Evolutionary conservation across 2,797 vertebrate genomes (phyloP).

Genomic region (Pseudochirops cupreus): DNA sequence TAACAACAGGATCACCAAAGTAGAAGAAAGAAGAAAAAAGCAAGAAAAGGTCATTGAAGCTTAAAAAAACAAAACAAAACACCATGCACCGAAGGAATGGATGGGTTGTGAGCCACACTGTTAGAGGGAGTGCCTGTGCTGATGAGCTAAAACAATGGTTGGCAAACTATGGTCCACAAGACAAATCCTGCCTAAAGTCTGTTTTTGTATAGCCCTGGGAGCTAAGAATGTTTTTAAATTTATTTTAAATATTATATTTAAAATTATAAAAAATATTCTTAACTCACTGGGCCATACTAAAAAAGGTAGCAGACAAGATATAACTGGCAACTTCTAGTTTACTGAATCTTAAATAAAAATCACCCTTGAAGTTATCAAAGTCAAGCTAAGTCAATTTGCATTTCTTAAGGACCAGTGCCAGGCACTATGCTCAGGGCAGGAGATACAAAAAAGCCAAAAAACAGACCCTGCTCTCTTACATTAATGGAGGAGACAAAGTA

Average conservation of each 20-base stretch:
- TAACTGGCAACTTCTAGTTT: not conserved
- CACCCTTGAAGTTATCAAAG: not conserved
- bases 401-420: not conserved
- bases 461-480: not conserved
- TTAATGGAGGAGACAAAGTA: not conserved
- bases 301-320: not conserved
- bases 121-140: not conserved
- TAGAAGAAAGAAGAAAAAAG: not conserved
- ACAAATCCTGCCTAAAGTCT: not conserved
- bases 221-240: not conserved
- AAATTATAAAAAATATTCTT: not conserved
- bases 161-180: not conserved
- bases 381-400: not conserved
- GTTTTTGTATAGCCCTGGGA: not conserved
- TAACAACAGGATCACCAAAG: not conserved
- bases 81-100: not conserved
- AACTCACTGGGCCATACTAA: not conserved
- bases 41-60: not conserved
- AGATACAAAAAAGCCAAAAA: not conserved
- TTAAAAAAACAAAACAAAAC: not conserved
- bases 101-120: not conserved
- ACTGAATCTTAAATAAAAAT: not conserved
- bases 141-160: not conserved
- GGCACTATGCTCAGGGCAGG: not conserved
- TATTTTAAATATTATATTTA: not conserved